Percentiles rank a stretch among this genome's conserved stretches.
phyloP scores from a whole-genome alignment of 2,113 vertebrate species.

The Oryzias celebensis region DNA sequence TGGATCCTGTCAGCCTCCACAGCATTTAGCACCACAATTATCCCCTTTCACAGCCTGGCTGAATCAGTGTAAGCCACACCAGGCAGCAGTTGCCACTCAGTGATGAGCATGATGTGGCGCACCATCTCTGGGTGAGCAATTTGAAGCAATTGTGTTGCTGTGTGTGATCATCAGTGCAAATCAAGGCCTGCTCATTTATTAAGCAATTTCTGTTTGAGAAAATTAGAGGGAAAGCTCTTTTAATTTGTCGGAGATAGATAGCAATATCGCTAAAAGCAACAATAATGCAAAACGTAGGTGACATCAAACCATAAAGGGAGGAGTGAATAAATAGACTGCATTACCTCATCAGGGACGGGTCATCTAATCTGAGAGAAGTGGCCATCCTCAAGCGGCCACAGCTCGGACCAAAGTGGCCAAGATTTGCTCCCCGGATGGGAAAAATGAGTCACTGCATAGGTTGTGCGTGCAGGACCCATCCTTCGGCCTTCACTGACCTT shows the following conservation, averaged over 20 bases:
- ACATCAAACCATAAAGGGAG: slow-evolving; percentile 49
- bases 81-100: slow-evolving; percentile 68
- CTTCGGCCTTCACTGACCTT: slow-evolving; percentile 71
- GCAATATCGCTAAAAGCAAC: slow-evolving; percentile 62
- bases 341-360: slow-evolving; percentile 25
- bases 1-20: slow-evolving; percentile 62
- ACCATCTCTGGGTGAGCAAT: slow-evolving; percentile 67
- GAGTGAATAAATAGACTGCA: slow-evolving; percentile 14
- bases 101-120: slow-evolving; percentile 67
- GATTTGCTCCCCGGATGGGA: slow-evolving; percentile 42
- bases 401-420: slow-evolving; percentile 51
- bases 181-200: slow-evolving; percentile 65
- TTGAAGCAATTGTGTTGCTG: slow-evolving; percentile 72
- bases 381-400: slow-evolving; percentile 19
- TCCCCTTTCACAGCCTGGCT: slow-evolving; percentile 71
- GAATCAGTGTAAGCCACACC: slow-evolving; percentile 76
- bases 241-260: slow-evolving; percentile 46
- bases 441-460: slow-evolving; percentile 55
- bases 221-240: slow-evolving; percentile 61
- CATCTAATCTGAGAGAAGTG: slow-evolving; percentile 26
- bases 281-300: slow-evolving; percentile 47
- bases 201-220: slow-evolving; percentile 64
- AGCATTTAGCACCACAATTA: slow-evolving; percentile 77
- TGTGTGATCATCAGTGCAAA: slow-evolving; percentile 67
- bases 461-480: slow-evolving; percentile 52